Evolutionary conservation across 2,797 vertebrate genomes (phyloP).

Genomic region (Catamblyrhynchus diadema): DNA sequence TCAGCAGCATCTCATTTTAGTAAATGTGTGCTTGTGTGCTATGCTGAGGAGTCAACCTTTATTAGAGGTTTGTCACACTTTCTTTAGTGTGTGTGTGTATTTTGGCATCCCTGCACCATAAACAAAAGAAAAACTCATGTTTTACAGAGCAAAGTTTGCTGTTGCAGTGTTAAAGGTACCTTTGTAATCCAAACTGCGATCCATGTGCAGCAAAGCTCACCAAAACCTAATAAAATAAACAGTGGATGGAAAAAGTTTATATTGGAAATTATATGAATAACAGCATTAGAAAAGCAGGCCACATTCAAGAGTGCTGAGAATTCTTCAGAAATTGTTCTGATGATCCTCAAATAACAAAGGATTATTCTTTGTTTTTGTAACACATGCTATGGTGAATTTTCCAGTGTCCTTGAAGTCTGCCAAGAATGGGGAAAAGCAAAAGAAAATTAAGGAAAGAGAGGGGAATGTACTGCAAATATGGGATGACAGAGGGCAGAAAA

Average conservation of each 20-base stretch:
- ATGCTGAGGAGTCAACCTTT: not conserved
- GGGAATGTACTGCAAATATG: slow-evolving; percentile 12
- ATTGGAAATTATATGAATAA: slow-evolving; percentile 49
- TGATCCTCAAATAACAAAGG: slow-evolving; percentile 41
- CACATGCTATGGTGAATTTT: not conserved
- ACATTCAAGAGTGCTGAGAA: slow-evolving; percentile 20
- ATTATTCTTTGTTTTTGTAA: slow-evolving; percentile 40
- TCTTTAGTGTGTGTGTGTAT: not conserved
- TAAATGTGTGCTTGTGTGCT: not conserved
- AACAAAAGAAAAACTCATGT: not conserved
- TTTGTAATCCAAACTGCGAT: slow-evolving; percentile 26
- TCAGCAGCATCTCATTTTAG: not conserved
- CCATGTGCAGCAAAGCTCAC: not conserved
- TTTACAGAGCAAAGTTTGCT: not conserved
- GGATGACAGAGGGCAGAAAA: slow-evolving; percentile 39
- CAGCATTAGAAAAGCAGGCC: slow-evolving; percentile 17
- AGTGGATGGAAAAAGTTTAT: slow-evolving; percentile 14
- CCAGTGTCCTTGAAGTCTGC: slow-evolving; percentile 32
- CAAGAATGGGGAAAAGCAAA: slow-evolving; percentile 28
- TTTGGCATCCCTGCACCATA: slow-evolving; percentile 5
- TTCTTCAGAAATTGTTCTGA: slow-evolving; percentile 38
- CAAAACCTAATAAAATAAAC: slow-evolving; percentile 52
- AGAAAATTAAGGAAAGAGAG: slow-evolving; percentile 4
- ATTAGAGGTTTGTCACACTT: not conserved
- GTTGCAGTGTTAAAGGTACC: not conserved